Percentiles rank a stretch among this genome's conserved stretches.
These are phyloP conservation scores for Chrysaora quinquecirrha DNA, from an alignment of 30 jellyfish, hydroid and myxozoan genomes.

Conservation along the genomic window DNA sequence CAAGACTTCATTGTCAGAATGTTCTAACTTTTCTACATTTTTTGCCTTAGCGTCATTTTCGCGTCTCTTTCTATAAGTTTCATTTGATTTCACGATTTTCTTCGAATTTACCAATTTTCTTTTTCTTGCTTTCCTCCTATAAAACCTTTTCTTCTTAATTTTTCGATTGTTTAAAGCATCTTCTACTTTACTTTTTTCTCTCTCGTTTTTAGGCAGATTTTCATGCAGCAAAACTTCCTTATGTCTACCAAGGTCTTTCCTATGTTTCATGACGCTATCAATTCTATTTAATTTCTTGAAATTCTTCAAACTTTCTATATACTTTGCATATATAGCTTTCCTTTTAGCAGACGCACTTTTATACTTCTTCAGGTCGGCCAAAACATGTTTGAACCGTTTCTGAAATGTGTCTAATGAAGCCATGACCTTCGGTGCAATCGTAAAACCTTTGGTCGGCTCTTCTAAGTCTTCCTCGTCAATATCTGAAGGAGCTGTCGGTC, in stretches of 20 bases:
- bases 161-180: too few relatives aligned
- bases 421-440: not conserved
- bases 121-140: not conserved
- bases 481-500: constrained; percentile 23
- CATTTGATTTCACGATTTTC: not conserved
- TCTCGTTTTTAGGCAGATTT: too few relatives aligned
- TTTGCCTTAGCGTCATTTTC: not conserved
- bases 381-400: not conserved
- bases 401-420: not conserved
- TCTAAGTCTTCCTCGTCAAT: not conserved
- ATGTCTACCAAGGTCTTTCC: too few relatives aligned
- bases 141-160: not conserved
- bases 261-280: too few relatives aligned
- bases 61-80: not conserved
- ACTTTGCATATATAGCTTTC: not conserved
- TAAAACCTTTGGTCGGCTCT: not conserved
- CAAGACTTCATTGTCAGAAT: too few relatives aligned
- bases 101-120: not conserved
- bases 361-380: not conserved
- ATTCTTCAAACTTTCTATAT: not conserved
- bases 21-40: not conserved
- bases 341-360: not conserved
- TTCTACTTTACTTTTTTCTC: too few relatives aligned
- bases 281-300: too few relatives aligned
- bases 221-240: too few relatives aligned